Conservation (phyloP, 1,140 invertebrate genomes). For the Monochamus saltuarius region DNA sequence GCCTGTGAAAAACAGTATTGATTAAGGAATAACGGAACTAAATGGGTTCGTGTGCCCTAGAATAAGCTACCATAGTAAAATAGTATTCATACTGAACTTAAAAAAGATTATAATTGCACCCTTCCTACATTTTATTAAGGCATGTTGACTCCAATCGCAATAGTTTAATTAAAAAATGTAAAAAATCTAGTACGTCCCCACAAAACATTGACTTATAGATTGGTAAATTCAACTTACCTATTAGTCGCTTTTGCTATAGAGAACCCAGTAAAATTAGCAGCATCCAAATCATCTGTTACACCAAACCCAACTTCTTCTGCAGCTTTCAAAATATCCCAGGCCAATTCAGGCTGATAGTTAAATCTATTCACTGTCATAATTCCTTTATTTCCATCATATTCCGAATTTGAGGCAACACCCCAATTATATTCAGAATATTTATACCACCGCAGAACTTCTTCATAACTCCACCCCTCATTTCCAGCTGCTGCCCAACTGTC, state of each 20-base stretch:
- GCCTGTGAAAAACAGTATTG: too few relatives aligned
- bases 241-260: conserved; percentile 34
- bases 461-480: conserved; percentile 37
- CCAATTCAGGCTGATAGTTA: conserved; percentile 54
- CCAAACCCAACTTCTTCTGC: conserved; percentile 57
- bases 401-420: conserved; percentile 45
- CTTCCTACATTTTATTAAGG: too few relatives aligned
- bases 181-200: too few relatives aligned
- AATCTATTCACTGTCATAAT: conserved; percentile 54
- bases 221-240: too few relatives aligned
- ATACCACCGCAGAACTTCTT: conserved; percentile 57
- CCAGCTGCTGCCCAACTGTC: conserved; percentile 61
- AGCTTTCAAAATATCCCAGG: conserved; percentile 59
- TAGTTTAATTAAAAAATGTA: too few relatives aligned
- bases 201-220: too few relatives aligned
- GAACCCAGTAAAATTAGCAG: conserved; percentile 49
- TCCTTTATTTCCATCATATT: conserved; percentile 51
- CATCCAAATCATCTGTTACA: conserved; percentile 59
- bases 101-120: too few relatives aligned
- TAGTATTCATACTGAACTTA: too few relatives aligned
- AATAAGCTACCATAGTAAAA: too few relatives aligned
- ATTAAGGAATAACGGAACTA: too few relatives aligned
- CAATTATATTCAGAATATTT: conserved; percentile 56
- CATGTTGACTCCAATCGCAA: too few relatives aligned
- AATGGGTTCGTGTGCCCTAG: too few relatives aligned